Conservation (phyloP, 2,888 invertebrate species). For the Drosophila fungiperda region DNA sequence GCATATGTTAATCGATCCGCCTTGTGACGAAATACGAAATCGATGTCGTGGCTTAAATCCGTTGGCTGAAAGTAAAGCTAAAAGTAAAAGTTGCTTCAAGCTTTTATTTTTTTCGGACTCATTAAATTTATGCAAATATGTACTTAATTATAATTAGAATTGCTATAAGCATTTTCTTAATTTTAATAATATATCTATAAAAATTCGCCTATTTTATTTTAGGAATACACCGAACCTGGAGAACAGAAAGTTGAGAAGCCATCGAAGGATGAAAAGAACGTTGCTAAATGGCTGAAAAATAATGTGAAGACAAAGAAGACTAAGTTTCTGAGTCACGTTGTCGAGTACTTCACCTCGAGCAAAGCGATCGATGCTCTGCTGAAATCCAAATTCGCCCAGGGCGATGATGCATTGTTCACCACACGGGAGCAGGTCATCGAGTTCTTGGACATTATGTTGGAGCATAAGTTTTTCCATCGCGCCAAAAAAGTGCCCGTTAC, state of each 20-base stretch:
- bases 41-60: slow-evolving; percentile 74
- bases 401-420: slow-evolving; percentile 91
- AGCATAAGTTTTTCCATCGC: slow-evolving; percentile 97
- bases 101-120: not conserved
- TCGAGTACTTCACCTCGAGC: slow-evolving; percentile 96
- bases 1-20: slow-evolving; percentile 22
- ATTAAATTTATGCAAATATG: not conserved
- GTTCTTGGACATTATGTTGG: slow-evolving; percentile 93
- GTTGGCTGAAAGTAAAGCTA: slow-evolving; percentile 23
- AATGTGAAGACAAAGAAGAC: slow-evolving; percentile 98
- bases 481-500: slow-evolving; percentile 92
- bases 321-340: slow-evolving; percentile 97
- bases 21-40: slow-evolving; percentile 58
- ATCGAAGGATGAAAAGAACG: slow-evolving; percentile 95
- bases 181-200: not conserved
- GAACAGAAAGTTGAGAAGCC: slow-evolving; percentile 89
- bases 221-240: slow-evolving; percentile 85
- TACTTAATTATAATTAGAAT: not conserved
- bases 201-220: slow-evolving; percentile 16
- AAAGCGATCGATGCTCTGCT: slow-evolving; percentile 97
- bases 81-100: not conserved
- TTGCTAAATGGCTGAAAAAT: slow-evolving; percentile 97
- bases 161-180: not conserved
- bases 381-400: slow-evolving; percentile 95
- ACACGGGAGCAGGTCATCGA: slow-evolving; percentile 92